These are phyloP conservation scores for Chunga burmeisteri DNA, from an alignment of 2,113 vertebrate species.

Conservation along the genomic window DNA sequence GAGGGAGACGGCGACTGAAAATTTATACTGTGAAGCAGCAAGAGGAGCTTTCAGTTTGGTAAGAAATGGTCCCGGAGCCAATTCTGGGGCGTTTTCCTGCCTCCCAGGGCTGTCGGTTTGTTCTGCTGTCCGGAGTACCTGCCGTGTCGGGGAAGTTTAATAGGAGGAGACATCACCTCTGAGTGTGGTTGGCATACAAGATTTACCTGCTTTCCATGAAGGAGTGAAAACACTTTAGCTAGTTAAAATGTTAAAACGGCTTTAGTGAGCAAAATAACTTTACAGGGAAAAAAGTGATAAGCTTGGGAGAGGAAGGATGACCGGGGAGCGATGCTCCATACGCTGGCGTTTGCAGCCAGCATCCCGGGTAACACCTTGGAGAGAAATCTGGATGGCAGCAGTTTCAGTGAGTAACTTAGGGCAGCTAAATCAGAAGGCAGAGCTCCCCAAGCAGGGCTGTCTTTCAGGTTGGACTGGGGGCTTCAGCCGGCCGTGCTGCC, in stretches of 20 bases:
- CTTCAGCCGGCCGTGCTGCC: too few relatives aligned
- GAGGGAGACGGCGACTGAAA: not conserved
- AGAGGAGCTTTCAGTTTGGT: not conserved
- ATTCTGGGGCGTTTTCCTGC: not conserved
- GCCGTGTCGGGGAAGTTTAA: not conserved
- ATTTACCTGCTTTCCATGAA: not conserved
- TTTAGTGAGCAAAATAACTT: not conserved
- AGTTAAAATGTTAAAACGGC: not conserved
- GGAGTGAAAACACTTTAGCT: not conserved
- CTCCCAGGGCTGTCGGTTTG: rapidly evolving
- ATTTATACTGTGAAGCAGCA: rapidly evolving
- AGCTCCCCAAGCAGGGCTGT: not conserved
- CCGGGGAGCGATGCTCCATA: rapidly evolving
- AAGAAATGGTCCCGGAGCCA: not conserved
- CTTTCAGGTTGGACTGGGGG: not conserved
- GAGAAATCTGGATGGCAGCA: not conserved
- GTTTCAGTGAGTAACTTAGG: not conserved
- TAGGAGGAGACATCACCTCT: not conserved
- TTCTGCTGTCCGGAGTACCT: not conserved
- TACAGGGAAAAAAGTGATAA: not conserved
- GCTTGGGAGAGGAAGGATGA: not conserved
- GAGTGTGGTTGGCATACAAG: not conserved
- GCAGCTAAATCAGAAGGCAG: not conserved
- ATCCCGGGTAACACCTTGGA: not conserved
- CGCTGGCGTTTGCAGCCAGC: rapidly evolving